Conservation (phyloP, 2,797 vertebrate species). For the Scleropages formosus region DNA sequence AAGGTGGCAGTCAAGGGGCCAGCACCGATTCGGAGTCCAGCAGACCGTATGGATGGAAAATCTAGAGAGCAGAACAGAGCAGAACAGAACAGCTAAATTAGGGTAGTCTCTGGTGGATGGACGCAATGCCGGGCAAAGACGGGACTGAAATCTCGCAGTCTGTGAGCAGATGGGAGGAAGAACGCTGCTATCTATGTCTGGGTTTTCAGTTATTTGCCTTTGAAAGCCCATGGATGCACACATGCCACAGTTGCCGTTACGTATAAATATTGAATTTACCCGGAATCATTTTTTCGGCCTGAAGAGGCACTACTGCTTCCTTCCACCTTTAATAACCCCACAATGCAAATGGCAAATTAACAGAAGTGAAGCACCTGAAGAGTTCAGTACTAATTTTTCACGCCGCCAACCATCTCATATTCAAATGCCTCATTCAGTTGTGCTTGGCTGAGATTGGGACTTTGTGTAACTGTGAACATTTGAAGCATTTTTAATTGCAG, state of each 20-base stretch:
- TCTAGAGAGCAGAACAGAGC: background rate
- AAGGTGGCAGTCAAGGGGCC: background rate
- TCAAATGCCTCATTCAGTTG: background rate
- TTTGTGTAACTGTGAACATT: background rate
- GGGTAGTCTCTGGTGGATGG: background rate
- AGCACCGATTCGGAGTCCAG: background rate
- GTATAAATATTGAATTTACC: background rate
- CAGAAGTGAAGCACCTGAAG: background rate
- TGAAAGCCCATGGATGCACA: background rate
- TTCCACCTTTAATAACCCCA: background rate
- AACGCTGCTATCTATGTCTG: background rate
- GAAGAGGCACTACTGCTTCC: background rate
- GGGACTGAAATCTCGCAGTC: background rate
- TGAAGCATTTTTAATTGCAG: conserved; percentile 12
- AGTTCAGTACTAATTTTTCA: conserved; percentile 1
- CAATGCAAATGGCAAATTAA: background rate
- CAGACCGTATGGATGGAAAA: background rate
- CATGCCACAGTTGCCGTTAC: background rate
- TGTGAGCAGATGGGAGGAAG: background rate
- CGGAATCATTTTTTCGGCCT: background rate
- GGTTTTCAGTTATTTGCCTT: background rate
- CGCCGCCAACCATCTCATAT: background rate
- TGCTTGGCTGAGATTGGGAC: conserved; percentile 6
- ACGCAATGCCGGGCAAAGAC: background rate
- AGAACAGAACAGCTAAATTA: background rate